Percentiles rank a stretch among this genome's conserved stretches.
phyloP scores from a whole-genome alignment of 2,888 invertebrate species.

The Pristionchus fissidentatus region DNA sequence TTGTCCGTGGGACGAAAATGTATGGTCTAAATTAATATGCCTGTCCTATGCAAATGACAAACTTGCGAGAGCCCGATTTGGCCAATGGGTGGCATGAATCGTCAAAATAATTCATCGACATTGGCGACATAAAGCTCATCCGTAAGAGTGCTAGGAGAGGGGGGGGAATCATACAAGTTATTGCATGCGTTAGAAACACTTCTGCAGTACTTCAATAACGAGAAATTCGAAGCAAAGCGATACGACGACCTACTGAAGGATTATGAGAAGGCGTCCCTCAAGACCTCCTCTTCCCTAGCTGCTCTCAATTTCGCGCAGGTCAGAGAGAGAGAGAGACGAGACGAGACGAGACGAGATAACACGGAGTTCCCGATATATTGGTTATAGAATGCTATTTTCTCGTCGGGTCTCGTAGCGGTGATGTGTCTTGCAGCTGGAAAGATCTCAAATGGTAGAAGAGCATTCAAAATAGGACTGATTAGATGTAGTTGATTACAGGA shows the following conservation, averaged over 20 bases:
- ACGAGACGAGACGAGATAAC: background rate
- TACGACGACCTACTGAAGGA: conserved; percentile 89
- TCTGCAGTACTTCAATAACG: conserved; percentile 94
- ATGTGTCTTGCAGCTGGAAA: conserved; percentile 93
- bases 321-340: background rate
- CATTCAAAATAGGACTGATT: background rate
- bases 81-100: too few relatives aligned
- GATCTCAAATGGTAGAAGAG: conserved; percentile 79
- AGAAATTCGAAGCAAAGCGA: conserved; percentile 89
- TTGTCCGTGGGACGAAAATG: too few relatives aligned
- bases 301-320: conserved; percentile 92
- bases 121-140: too few relatives aligned
- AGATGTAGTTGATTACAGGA: conserved; percentile 80
- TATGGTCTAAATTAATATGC: too few relatives aligned
- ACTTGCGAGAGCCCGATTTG: too few relatives aligned
- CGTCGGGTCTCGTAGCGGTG: conserved; percentile 89
- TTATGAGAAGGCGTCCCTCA: conserved; percentile 90
- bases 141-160: too few relatives aligned
- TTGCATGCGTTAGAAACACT: background rate
- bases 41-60: too few relatives aligned
- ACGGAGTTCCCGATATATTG: background rate
- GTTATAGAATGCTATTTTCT: conserved; percentile 88
- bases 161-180: background rate
- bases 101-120: too few relatives aligned
- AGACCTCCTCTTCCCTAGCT: conserved; percentile 92